phyloP scores from a whole-genome alignment of 2,888 invertebrate species.

The Dynastes hyllus region DNA sequence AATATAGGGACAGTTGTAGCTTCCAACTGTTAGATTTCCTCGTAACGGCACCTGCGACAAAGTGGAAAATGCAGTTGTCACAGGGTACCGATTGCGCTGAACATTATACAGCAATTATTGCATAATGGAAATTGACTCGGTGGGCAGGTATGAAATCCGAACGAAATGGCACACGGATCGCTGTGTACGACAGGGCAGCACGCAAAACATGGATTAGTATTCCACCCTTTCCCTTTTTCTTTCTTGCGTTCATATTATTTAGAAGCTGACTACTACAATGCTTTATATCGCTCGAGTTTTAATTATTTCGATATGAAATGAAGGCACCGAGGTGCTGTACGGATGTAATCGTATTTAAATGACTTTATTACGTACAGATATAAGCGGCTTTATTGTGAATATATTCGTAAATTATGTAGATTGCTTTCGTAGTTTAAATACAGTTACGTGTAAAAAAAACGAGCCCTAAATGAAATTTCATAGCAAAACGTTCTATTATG shows the following conservation, averaged over 20 bases:
- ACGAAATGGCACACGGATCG: not conserved
- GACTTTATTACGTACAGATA: too few relatives aligned
- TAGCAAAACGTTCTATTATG: too few relatives aligned
- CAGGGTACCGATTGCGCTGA: not conserved
- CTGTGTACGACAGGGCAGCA: not conserved
- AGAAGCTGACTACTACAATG: not conserved
- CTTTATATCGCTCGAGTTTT: not conserved
- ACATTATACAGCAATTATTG: conserved; percentile 14
- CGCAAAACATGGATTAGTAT: not conserved
- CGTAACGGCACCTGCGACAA: not conserved
- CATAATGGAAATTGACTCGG: conserved; percentile 12
- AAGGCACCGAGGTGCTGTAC: not conserved
- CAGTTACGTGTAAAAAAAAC: too few relatives aligned
- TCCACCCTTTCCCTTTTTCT: not conserved
- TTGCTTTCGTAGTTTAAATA: too few relatives aligned
- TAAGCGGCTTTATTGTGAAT: too few relatives aligned
- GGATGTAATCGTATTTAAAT: not conserved
- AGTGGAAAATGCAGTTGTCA: conserved; percentile 14
- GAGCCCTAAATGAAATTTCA: too few relatives aligned
- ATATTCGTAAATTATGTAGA: too few relatives aligned
- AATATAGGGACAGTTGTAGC: not conserved
- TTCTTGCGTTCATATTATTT: not conserved
- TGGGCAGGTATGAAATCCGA: not conserved
- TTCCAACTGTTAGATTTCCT: not conserved
- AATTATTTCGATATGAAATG: conserved; percentile 3